Conservation (phyloP, 2,888 invertebrate species). For the Trachelus troglodyta region DNA sequence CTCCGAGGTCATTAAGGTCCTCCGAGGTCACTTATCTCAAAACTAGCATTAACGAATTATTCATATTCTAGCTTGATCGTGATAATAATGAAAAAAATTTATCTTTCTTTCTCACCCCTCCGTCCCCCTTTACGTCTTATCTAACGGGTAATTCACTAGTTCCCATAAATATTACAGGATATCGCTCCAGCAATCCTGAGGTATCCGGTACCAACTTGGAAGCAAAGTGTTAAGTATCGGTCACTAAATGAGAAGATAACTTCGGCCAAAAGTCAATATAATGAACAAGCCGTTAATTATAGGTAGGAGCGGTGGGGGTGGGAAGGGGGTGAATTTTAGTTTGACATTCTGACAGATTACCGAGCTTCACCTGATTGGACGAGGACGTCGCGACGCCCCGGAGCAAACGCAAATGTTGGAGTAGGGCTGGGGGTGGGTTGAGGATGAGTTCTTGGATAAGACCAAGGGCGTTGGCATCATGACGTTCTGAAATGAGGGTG, state of each 20-base stretch:
- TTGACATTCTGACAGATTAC: slow-evolving; percentile 41
- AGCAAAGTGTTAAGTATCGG: not conserved
- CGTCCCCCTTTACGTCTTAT: too few relatives aligned
- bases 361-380: slow-evolving; percentile 23
- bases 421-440: not conserved
- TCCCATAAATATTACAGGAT: too few relatives aligned
- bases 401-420: slow-evolving; percentile 9
- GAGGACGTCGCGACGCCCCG: slow-evolving; percentile 14
- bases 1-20: too few relatives aligned
- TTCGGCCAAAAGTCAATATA: not conserved
- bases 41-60: too few relatives aligned
- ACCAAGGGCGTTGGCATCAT: not conserved
- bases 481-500: not conserved
- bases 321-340: slow-evolving; percentile 21
- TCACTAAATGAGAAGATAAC: not conserved
- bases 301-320: slow-evolving; percentile 13
- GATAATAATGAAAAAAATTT: too few relatives aligned
- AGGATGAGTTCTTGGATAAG: not conserved
- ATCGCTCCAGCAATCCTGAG: not conserved
- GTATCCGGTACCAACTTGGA: not conserved
- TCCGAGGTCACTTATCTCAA: too few relatives aligned
- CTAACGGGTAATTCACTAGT: too few relatives aligned
- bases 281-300: slow-evolving; percentile 29
- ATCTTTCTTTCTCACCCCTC: too few relatives aligned
- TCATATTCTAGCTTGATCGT: too few relatives aligned